Evolutionary conservation across 2,888 invertebrate species (phyloP).

Genomic region (Ormyrus pomaceus): DNA sequence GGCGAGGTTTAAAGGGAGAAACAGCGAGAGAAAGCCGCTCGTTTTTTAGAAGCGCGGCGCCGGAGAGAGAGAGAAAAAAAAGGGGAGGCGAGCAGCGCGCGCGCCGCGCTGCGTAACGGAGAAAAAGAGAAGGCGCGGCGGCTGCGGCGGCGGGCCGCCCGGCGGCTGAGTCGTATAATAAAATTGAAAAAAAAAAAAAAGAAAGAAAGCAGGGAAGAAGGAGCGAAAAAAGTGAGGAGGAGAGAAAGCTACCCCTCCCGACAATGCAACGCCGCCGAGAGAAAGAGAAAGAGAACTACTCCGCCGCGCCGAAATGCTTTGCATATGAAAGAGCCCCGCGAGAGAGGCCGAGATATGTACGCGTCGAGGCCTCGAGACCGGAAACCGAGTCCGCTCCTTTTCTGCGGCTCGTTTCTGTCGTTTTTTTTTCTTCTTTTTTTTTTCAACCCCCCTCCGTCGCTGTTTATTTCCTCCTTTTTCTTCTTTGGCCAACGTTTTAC

Average conservation of each 20-base stretch:
- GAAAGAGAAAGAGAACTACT: no score
- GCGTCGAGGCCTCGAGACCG: constrained; percentile 7
- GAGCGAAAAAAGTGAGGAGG: background rate
- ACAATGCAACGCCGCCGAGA: constrained; percentile 52
- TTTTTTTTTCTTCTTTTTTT: background rate
- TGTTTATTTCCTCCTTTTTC: constrained; percentile 5
- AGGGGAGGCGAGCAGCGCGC: background rate
- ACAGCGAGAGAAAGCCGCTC: background rate
- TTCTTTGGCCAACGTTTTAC: constrained; percentile 22
- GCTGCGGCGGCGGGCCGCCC: background rate
- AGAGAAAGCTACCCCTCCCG: background rate
- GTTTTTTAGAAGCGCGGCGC: constrained; percentile 16
- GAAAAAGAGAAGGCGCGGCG: constrained; percentile 1
- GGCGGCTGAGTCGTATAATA: constrained; percentile 22
- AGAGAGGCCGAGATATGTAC: background rate
- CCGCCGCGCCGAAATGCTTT: constrained; percentile 67
- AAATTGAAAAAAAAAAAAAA: constrained; percentile 35
- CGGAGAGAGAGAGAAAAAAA: background rate
- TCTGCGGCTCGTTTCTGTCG: background rate
- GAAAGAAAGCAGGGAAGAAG: background rate
- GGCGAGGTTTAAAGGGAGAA: background rate
- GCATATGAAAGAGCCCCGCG: constrained; percentile 71
- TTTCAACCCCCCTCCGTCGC: background rate
- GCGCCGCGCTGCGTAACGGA: background rate
- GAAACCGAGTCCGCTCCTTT: constrained; percentile 29